A percentile compares a stretch with the other conserved stretches of the same genome.
Evolutionary conservation across 2,888 invertebrate genomes (phyloP).

Genomic region (Sesia apiformis): DNA sequence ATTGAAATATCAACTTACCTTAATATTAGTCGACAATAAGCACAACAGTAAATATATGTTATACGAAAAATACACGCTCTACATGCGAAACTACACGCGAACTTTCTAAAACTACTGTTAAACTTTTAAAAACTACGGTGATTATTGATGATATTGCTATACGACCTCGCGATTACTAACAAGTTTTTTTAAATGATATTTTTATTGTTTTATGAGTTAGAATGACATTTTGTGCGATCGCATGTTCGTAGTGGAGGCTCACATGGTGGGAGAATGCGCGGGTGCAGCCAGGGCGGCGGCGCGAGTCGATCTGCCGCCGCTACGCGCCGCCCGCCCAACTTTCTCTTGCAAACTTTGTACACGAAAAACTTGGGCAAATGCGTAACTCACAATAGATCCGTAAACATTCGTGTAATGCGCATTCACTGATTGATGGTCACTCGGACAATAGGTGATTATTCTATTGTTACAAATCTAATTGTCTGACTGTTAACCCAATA

Average conservation of each 20-base stretch:
- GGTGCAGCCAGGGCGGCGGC: constrained; percentile 34
- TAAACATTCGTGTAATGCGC: too few species aligned
- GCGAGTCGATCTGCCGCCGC: constrained; percentile 32
- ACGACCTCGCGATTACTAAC: constrained; percentile 21
- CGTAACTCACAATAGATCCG: background rate
- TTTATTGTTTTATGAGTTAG: constrained; percentile 14
- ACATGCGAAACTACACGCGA: background rate
- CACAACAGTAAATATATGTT: constrained; percentile 19
- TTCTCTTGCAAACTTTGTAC: background rate
- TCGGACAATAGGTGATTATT: too few species aligned
- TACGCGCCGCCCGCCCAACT: constrained; percentile 27
- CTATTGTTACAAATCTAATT: too few species aligned
- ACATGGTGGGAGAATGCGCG: constrained; percentile 26
- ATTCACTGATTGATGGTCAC: too few species aligned
- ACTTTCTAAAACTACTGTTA: constrained; percentile 21
- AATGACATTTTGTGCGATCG: constrained; percentile 13
- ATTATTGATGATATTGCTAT: constrained; percentile 20
- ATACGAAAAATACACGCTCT: constrained; percentile 16
- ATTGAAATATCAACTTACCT: constrained; percentile 27
- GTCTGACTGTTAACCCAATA: too few species aligned
- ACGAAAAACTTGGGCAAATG: background rate
- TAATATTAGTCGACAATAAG: constrained; percentile 21
- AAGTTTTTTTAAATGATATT: constrained; percentile 4
- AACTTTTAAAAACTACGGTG: constrained; percentile 16
- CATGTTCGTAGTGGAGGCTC: constrained; percentile 18